These are phyloP conservation scores for Liopterus haemorrhoidalis DNA, from an alignment of 2,888 invertebrate species.

Conservation along the genomic window DNA sequence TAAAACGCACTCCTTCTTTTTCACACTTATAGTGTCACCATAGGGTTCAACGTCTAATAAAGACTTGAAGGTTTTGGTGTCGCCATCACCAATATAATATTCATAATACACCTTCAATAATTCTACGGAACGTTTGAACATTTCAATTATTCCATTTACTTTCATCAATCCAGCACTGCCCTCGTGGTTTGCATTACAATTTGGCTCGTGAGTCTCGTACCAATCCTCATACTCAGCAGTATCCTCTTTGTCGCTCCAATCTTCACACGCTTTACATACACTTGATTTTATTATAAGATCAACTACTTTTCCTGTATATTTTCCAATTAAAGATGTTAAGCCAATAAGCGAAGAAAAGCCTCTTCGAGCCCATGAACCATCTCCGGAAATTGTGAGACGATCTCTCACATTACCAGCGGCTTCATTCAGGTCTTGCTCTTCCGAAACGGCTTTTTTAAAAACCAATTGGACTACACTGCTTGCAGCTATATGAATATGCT, in stretches of 20 bases:
- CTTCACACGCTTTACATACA: slow-evolving; percentile 22
- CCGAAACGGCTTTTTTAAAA: not conserved
- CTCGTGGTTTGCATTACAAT: slow-evolving; percentile 18
- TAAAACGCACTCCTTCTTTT: slow-evolving; percentile 22
- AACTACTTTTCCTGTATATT: slow-evolving; percentile 30
- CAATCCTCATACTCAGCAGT: slow-evolving; percentile 16
- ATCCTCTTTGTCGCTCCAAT: slow-evolving; percentile 13
- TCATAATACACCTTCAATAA: slow-evolving; percentile 14
- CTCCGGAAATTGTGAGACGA: slow-evolving; percentile 28
- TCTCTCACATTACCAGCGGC: slow-evolving; percentile 13
- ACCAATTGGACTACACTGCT: slow-evolving; percentile 8
- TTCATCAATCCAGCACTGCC: slow-evolving; percentile 15
- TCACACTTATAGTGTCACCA: slow-evolving; percentile 15
- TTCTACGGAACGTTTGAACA: slow-evolving; percentile 11
- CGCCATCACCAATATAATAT: slow-evolving; percentile 22
- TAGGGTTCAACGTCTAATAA: slow-evolving; percentile 15
- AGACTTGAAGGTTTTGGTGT: slow-evolving; percentile 18
- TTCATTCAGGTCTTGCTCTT: slow-evolving; percentile 11
- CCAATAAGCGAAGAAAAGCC: slow-evolving; percentile 32
- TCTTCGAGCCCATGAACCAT: slow-evolving; percentile 31
- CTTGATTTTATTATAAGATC: slow-evolving; percentile 25
- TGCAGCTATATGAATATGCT: slow-evolving; percentile 14
- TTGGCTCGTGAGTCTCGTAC: slow-evolving; percentile 11
- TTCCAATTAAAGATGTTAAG: slow-evolving; percentile 30
- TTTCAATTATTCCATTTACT: slow-evolving; percentile 13